These are phyloP conservation scores for Sarcophaga caerulescens DNA, from an alignment of 2,888 invertebrate species.

Conservation along the genomic window DNA sequence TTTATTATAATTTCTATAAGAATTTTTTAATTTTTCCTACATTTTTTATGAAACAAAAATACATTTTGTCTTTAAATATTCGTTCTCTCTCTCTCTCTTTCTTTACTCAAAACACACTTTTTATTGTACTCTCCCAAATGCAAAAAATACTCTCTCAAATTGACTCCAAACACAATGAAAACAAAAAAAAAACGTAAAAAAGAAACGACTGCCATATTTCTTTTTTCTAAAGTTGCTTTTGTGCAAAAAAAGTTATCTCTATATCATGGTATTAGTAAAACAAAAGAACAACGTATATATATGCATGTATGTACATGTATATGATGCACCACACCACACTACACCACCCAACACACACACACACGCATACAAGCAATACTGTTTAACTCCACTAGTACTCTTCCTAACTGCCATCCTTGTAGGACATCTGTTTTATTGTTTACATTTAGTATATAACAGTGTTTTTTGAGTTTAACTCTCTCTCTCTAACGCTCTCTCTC, in stretches of 20 bases:
- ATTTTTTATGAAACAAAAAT: no score
- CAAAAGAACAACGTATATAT: slow-evolving; percentile 11
- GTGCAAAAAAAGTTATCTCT: slow-evolving; percentile 63
- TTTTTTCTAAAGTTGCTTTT: slow-evolving; percentile 17
- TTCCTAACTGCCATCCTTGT: neutral
- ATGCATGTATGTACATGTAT: neutral
- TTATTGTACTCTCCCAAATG: no score
- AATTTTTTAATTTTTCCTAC: no score
- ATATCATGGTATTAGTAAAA: slow-evolving; percentile 28
- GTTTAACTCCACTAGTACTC: neutral
- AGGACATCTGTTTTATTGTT: slow-evolving; percentile 17
- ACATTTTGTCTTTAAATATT: no score
- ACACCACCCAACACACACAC: slow-evolving; percentile 11
- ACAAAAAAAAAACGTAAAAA: slow-evolving; percentile 21
- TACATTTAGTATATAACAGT: slow-evolving; percentile 7
- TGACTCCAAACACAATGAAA: neutral
- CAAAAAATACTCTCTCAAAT: neutral
- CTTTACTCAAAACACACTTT: neutral
- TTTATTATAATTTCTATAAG: no score
- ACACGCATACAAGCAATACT: neutral
- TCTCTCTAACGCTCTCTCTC: neutral
- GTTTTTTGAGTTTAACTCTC: slow-evolving; percentile 14
- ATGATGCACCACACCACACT: neutral
- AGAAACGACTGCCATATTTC: slow-evolving; percentile 55
- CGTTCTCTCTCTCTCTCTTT: neutral